Base-by-base conservation (phyloP, 2,888 invertebrate species). In the Oscheius sp. region DNA sequence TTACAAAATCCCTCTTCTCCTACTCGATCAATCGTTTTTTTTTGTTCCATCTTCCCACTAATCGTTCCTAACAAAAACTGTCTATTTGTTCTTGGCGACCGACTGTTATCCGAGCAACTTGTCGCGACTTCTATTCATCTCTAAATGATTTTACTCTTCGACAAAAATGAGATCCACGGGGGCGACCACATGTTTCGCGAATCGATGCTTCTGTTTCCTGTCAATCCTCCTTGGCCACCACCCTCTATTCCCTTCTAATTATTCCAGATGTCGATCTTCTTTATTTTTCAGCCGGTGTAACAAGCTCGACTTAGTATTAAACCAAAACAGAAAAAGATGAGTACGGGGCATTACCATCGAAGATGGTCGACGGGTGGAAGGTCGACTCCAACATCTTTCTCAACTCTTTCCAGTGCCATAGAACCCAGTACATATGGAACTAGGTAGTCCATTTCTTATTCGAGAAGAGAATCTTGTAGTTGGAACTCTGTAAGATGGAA, bases 401-500 rank as follows among this genome's bases (percentile, higher is more conserved):
- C 72, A 22, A 54, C 33, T 33, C 47, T 76, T n/a, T 59, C 71
- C 9, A 74, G 70, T 63, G 71, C 69, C 30, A 68, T 76, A 12
- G 76, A 76, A 44, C 76, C 76, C n/a, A 72, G 72, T 17, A 76
- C 76, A 28, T 68, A 74, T 41, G 76, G 76, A 47, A 76, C 76
- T 41, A 77, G 67, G 67, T 41, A 14, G 3, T 41, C 20, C 41
- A 17, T 20, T 41, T 12, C 20, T 41, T 41, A 17, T 41, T 41
- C 41, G 41, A 20, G 41, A 6, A 12, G 14, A 41, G 41, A 3
- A 28, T 45, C 22, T 50, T 63, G 36, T 64, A 78, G 82, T 64
- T 82, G 81, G 81, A 80, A 80, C 32, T 82, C 82, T 8, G 78
- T 80, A 0, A 70, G 81, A 65, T 82, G 81, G 81, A 80, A 79